Evolutionary conservation across 2,888 invertebrate species (phyloP).

Genomic region (Azorinus chamasolen): DNA sequence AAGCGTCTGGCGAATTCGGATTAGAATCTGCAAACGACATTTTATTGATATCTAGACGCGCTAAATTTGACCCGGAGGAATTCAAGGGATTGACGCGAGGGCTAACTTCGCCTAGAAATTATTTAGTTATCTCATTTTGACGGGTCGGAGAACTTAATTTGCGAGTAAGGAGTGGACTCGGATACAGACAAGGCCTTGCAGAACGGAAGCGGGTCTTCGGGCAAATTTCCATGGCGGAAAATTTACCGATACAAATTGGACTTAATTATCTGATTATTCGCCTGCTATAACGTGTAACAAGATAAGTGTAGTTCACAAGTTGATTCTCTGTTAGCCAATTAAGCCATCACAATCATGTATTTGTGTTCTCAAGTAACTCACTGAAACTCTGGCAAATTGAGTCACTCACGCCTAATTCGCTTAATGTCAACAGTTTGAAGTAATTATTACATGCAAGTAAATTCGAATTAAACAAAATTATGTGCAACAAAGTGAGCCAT

Average conservation of each 20-base stretch:
- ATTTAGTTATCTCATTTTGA: constrained; percentile 57
- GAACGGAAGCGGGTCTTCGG: constrained; percentile 43
- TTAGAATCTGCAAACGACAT: constrained; percentile 50
- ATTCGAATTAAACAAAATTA: too few relatives aligned
- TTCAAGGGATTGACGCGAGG: constrained; percentile 4
- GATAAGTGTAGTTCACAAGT: constrained; percentile 60
- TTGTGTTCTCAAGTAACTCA: constrained; percentile 6
- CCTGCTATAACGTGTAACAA: constrained; percentile 48
- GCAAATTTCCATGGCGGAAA: constrained; percentile 62
- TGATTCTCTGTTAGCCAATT: constrained; percentile 52
- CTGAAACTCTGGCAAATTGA: too few relatives aligned
- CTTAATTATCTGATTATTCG: constrained; percentile 61
- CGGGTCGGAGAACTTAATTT: too few relatives aligned
- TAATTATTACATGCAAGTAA: too few relatives aligned
- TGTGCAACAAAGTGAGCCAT: too few relatives aligned
- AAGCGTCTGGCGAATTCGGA: constrained; percentile 29
- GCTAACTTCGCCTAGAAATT: constrained; percentile 41
- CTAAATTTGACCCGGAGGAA: constrained; percentile 52
- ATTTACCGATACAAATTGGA: constrained; percentile 66
- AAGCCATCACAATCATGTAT: constrained; percentile 34
- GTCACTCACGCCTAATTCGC: too few relatives aligned
- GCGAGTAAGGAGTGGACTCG: too few relatives aligned
- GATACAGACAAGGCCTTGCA: constrained; percentile 21
- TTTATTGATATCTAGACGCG: constrained; percentile 46
- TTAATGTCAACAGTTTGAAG: too few relatives aligned